Evolutionary conservation across 2,113 vertebrate genomes (phyloP), one percentile per base, ranked within the genome.

Genomic region (Gymnarchus niloticus): DNA sequence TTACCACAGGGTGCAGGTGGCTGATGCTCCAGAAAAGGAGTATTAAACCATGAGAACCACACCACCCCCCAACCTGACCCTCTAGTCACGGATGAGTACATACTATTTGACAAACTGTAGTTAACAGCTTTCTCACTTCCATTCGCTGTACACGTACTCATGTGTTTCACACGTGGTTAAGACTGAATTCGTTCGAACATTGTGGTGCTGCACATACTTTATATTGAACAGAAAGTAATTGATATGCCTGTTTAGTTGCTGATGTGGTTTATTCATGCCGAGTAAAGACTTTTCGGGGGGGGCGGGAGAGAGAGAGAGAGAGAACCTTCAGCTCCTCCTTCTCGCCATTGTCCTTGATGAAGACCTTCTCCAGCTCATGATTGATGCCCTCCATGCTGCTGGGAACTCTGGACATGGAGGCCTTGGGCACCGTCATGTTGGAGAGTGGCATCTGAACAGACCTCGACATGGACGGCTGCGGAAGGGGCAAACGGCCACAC

Each of bases 301-400:
- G 23, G 33, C 6, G 48, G 19, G 77, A 46, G 44, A 9, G n/a
- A 12, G 49, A 9, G 23, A 54, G 28, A 52, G 56, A 44, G 1
- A 1, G 52, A 92, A 99, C 98, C 96, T 97, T 99, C 25, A 97
- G 91, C 89, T 99, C 97, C 85, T 99, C 97, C 87, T 97, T 99
- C 87, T 97, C 97, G 84, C 95, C 96, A 19, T 93, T 96, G 85
- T 99, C 97, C 90, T 94, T 97, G 92, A 99, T 99, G 92, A 99
- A 99, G 86, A 99, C 98, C 92, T 97, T 99, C 93, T 99, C 98
- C 92, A 99, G 92, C 92, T 99, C 98, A 0, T 98, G 98, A 91
- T 98, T 99, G 94, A 99, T 99, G 92, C 98, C 97, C 94, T 99
- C 98, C 91, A 99, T 98, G 92, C 95, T 99, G 94, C 96, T 98